Base-by-base conservation (phyloP, 2,797 vertebrate species). In the Oryzias dopingdopingensis region DNA sequence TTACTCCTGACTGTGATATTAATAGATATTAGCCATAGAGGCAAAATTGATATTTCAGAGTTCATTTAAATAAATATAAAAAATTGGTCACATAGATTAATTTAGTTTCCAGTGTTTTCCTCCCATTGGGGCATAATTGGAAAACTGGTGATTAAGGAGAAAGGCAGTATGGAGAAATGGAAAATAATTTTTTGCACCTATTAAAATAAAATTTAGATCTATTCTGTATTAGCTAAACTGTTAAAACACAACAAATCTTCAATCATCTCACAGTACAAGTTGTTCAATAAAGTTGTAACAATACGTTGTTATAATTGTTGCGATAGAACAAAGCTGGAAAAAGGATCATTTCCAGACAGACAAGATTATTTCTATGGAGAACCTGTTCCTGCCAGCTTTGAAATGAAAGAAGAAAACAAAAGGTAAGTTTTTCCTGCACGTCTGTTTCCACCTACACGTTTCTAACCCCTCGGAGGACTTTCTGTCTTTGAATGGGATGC, bases 401-500 rank as follows among this genome's bases (percentile, higher is more conserved):
- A 37, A 37, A 37, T 37, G 32, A 37, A 37, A 37, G 32, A 37
- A 4, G 32, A 37, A 37, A 37, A 37, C 32, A 37, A 37, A 3
- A 12, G 32, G 32, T 37, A 37, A 2, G 10, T 37, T 37, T 32
- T 37, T 64, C 4, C 61, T 58, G 63, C 5, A 7, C 53, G 65
- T 77, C 63, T 81, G 68, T 69, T 85, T 61, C 61, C 59, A 42
- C 61, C 80, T 70, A 72, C 70, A 70, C 70, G 79, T 77, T 79
- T 63, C 48, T 47, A 50, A 69, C 60, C 51, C 63, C 59, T 29
- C 77, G 43, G n/a, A 56, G 67, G 79, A 74, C 62, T 61, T 59
- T 12, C 17, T 76, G 57, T 72, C 77, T 80, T 82, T 82, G 74
- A 82, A 83, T 79, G 75, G 78, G 67, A 69, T 78, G 83, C 81